Base-by-base conservation (phyloP, 2,113 vertebrate genomes). In the Peromyscus polionotus region DNA sequence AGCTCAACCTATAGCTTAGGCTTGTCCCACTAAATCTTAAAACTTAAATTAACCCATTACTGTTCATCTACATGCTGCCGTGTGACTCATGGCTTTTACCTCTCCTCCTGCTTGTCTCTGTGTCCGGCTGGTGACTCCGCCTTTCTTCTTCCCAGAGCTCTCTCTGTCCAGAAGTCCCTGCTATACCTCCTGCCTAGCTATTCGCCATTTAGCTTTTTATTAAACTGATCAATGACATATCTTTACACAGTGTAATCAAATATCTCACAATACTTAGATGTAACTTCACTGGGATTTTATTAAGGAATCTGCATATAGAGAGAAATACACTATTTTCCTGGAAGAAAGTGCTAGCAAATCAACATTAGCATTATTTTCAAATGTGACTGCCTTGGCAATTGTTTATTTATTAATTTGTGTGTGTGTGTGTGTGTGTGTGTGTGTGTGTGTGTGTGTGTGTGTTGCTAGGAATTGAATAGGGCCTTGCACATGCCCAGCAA, bases 201-300 rank as follows among this genome's bases (percentile, higher is more conserved):
- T 39, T 72, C 36, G 19, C 70, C 7, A 16, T 73, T 39, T 73
- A 73, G n/a, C n/a, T 10, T 73, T 39, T 73, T 73, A 73, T 73
- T 73, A 73, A 73, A 73, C 7, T 20, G 20, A 4, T 39, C 19
- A 73, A 17, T 39, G 8, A 20, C 70, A 20, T 73, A 22, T 39
- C 70, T 73, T 73, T 73, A 73, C 70, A 73, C 70, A 39, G 19
- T 39, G 36, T 73, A 17, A 73, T 73, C 36, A 73, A 73, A 10
- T 39, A 39, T 73, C 70, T 73, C 3, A 10, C 70, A 73, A n/a
- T 17, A 39, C 36, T 39, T 73, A n/a, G 1, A 79, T 19, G 20
- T 73, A 83, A n/a, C 70, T 16, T 3, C 76, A 57, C 39, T 95
- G 72, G 83, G 81, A 93, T 72, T 94, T 96, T 94, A 45, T 91